phyloP scores from a whole-genome alignment of 2,113 vertebrate species.

The Hemiscyllium ocellatum region DNA sequence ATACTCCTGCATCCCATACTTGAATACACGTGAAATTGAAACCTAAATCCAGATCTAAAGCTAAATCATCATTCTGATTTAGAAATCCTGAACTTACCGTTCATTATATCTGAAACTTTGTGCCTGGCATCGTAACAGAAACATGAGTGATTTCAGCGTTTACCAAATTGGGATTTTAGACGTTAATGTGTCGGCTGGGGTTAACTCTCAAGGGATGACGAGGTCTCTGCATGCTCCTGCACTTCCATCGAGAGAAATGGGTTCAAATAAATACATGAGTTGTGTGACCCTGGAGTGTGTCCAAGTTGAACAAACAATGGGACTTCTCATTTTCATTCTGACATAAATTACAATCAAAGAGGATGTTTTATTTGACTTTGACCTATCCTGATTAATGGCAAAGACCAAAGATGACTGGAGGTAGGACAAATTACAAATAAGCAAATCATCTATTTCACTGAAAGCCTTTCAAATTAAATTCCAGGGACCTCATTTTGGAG shows the following conservation, averaged over 20 bases:
- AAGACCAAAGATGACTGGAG: neutral
- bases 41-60: too few species aligned
- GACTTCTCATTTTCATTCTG: neutral
- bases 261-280: neutral
- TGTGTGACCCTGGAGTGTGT: neutral
- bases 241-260: neutral
- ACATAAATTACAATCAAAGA: conserved; percentile 29
- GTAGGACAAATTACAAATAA: neutral
- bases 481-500: neutral
- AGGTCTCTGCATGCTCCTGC: too few species aligned
- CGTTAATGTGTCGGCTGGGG: neutral
- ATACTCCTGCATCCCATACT: too few species aligned
- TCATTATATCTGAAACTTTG: neutral
- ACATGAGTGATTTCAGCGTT: too few species aligned
- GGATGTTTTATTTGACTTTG: conserved; percentile 23
- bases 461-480: neutral
- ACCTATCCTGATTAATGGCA: neutral
- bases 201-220: neutral
- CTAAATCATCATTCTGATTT: neutral
- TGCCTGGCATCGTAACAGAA: neutral
- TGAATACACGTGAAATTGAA: too few species aligned
- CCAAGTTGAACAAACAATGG: conserved; percentile 6
- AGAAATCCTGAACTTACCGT: neutral
- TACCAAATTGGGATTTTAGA: neutral
- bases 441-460: neutral